These are phyloP conservation scores for Chalcis sispes DNA, from an alignment of 2,888 invertebrate genomes.

Conservation along the genomic window DNA sequence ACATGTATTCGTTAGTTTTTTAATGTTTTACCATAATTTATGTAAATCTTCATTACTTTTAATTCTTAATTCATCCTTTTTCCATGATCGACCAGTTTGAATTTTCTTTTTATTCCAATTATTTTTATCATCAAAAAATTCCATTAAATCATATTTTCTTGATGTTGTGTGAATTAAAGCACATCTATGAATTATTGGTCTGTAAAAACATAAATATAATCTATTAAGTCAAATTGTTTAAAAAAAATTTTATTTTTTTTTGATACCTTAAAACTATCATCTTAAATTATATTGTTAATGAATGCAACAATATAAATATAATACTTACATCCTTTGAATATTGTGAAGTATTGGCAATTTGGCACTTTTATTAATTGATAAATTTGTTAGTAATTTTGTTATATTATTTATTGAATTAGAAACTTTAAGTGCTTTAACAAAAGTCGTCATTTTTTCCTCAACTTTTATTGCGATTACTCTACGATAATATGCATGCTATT, in stretches of 20 bases:
- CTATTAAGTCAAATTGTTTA: too few relatives aligned
- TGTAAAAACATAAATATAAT: too few relatives aligned
- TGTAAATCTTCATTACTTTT: conserved; percentile 97
- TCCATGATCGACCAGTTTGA: conserved; percentile 92
- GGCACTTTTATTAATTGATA: conserved; percentile 57
- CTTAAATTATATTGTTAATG: too few relatives aligned
- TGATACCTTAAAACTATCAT: too few relatives aligned
- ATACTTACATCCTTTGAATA: conserved; percentile 52
- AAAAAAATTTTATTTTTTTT: too few relatives aligned
- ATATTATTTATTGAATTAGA: conserved; percentile 64
- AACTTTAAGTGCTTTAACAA: conserved; percentile 62
- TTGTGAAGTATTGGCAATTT: conserved; percentile 32
- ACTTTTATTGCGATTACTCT: too few relatives aligned
- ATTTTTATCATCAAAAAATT: conserved; percentile 92
- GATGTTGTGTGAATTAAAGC: conserved; percentile 73
- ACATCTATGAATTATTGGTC: conserved; percentile 34
- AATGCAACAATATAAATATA: too few relatives aligned
- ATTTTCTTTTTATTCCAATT: conserved; percentile 89
- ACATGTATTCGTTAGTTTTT: not conserved
- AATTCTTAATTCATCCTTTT: conserved; percentile 90
- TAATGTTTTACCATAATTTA: conserved; percentile 89
- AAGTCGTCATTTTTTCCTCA: conserved; percentile 64
- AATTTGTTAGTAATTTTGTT: conserved; percentile 65
- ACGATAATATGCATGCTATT: too few relatives aligned
- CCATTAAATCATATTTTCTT: conserved; percentile 81